These are phyloP conservation scores for Ephydatia muelleri DNA, from an alignment of 37 sponge, comb jelly and placozoan species.

Conservation along the genomic window DNA sequence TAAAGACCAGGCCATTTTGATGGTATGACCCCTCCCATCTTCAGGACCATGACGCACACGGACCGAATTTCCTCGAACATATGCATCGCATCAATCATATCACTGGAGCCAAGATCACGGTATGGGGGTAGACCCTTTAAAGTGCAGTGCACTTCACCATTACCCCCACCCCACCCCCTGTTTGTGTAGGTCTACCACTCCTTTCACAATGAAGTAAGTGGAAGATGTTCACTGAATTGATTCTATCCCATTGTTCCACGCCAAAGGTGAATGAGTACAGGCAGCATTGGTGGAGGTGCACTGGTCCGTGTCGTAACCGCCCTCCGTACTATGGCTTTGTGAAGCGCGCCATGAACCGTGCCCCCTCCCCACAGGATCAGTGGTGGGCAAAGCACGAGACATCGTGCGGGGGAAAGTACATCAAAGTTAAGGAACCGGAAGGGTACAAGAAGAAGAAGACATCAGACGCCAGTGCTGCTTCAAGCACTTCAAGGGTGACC, in stretches of 20 bases:
- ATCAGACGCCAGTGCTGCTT: neutral
- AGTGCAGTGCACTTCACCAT: too few relatives aligned
- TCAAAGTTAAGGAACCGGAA: constrained; percentile 85
- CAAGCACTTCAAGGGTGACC: neutral
- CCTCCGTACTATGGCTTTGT: constrained; percentile 90
- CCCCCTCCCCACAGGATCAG: constrained; percentile 79
- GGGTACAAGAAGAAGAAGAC: constrained; percentile 51
- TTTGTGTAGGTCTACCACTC: constrained; percentile 87
- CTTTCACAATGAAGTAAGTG: constrained; percentile 92
- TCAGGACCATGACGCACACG: constrained; percentile 95
- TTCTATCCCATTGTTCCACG: neutral
- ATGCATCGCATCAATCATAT: constrained; percentile 88
- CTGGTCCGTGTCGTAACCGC: constrained; percentile 84
- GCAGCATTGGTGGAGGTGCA: constrained; percentile 98
- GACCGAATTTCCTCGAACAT: constrained; percentile 89
- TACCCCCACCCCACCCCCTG: too few relatives aligned
- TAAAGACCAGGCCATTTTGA: neutral
- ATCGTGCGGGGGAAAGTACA: constrained; percentile 83
- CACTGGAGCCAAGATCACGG: constrained; percentile 90
- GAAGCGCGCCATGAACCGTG: constrained; percentile 92
- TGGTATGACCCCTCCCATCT: neutral
- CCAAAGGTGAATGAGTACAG: constrained; percentile 63
- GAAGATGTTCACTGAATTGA: neutral
- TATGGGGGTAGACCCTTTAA: constrained; percentile 23
- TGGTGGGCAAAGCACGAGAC: constrained; percentile 91